These are phyloP conservation scores for Calephelis virginiensis DNA, from an alignment of 1,140 invertebrate species.

Conservation along the genomic window DNA sequence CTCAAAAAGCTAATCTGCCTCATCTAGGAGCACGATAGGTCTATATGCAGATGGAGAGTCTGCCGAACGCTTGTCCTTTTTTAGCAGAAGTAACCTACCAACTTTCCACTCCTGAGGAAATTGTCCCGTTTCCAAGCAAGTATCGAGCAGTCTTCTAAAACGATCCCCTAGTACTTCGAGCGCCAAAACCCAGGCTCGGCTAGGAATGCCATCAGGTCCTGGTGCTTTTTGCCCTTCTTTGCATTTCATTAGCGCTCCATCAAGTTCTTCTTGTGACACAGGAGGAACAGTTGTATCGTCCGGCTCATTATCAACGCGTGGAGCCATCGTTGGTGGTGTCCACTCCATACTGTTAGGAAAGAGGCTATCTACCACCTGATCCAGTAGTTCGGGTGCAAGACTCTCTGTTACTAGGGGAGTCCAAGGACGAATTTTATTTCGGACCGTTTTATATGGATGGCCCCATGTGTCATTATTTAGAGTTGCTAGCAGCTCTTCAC, in stretches of 20 bases:
- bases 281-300: not conserved
- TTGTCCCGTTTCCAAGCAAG: too few species aligned
- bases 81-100: not conserved
- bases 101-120: not conserved
- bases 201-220: not conserved
- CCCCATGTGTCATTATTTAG: not conserved
- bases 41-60: not conserved
- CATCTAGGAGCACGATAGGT: not conserved
- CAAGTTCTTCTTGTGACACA: not conserved
- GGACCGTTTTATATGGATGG: not conserved
- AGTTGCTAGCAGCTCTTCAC: not conserved
- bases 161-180: too few species aligned
- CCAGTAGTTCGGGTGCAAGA: not conserved
- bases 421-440: constrained; percentile 2
- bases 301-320: not conserved
- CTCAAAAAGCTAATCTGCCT: too few species aligned
- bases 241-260: not conserved
- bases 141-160: too few species aligned
- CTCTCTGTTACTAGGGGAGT: too few species aligned
- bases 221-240: not conserved
- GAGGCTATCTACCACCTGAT: not conserved
- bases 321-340: not conserved
- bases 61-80: not conserved
- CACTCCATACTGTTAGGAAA: not conserved
- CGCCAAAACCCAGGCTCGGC: too few species aligned